These are phyloP conservation scores for Bombus vancouverensis DNA, from an alignment of 1,140 invertebrate species.

Conservation along the genomic window DNA sequence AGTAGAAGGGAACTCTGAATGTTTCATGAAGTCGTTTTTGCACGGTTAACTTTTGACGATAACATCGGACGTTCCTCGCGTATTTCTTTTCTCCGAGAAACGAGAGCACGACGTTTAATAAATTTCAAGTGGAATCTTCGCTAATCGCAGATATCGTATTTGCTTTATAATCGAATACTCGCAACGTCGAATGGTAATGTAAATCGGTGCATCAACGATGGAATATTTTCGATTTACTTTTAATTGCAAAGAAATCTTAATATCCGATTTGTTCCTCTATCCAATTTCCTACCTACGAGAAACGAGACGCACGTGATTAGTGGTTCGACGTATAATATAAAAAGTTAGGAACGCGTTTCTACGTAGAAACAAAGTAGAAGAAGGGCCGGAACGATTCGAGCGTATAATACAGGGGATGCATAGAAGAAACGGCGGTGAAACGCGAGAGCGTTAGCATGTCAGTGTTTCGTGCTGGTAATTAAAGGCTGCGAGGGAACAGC, in stretches of 20 bases:
- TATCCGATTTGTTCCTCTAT: no score
- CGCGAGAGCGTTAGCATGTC: slow-evolving; percentile 47
- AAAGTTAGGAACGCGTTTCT: neutral
- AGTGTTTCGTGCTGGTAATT: slow-evolving; percentile 63
- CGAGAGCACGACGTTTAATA: neutral
- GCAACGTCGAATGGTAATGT: neutral
- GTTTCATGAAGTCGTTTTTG: neutral
- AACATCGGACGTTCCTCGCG: neutral
- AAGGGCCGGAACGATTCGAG: slow-evolving; percentile 33
- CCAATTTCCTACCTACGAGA: rapidly evolving
- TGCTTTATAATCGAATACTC: neutral
- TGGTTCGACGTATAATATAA: neutral
- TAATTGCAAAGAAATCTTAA: neutral
- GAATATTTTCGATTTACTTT: neutral
- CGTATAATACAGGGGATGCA: neutral
- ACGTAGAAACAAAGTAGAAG: neutral
- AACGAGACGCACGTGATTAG: rapidly evolving
- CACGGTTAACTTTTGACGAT: neutral
- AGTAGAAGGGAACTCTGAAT: neutral
- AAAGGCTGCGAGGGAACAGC: slow-evolving; percentile 57
- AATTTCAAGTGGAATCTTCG: neutral
- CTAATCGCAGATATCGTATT: neutral
- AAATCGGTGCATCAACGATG: rapidly evolving
- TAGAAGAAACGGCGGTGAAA: slow-evolving; percentile 19
- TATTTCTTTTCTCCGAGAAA: neutral